Evolutionary conservation across 1,140 invertebrate species (phyloP).

Genomic region (Agraylea sexmaculata): DNA sequence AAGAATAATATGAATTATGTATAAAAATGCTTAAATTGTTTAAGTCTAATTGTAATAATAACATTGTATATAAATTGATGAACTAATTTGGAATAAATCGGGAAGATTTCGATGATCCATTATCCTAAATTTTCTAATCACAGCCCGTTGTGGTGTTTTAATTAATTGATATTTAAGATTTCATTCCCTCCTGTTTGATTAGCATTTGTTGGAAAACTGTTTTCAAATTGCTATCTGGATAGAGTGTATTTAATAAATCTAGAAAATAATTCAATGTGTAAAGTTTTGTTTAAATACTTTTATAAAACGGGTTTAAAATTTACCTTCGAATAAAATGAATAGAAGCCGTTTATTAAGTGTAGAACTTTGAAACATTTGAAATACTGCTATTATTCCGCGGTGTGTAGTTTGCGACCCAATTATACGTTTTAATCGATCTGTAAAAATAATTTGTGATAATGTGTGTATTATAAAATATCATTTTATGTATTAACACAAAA

Average conservation of each 20-base stretch:
- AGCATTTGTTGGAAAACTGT: slow-evolving; percentile 8
- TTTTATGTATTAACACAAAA: slow-evolving; percentile 9
- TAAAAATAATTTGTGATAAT: slow-evolving; percentile 24
- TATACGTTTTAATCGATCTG: slow-evolving; percentile 83
- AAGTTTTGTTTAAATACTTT: neutral
- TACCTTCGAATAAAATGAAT: slow-evolving; percentile 73
- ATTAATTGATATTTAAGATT: no score
- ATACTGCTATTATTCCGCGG: slow-evolving; percentile 76
- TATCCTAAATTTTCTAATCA: no score
- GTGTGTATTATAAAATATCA: slow-evolving; percentile 3
- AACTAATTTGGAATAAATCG: no score
- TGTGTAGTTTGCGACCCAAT: slow-evolving; percentile 83
- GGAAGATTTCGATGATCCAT: no score
- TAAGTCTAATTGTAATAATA: no score
- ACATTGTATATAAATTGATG: no score
- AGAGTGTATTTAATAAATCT: slow-evolving; percentile 8
- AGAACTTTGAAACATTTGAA: slow-evolving; percentile 77
- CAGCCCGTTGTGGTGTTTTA: no score
- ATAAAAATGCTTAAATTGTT: no score
- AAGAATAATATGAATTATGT: no score
- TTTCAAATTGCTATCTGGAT: slow-evolving; percentile 10
- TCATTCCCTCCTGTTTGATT: no score
- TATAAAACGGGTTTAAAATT: neutral
- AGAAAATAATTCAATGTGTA: slow-evolving; percentile 2
- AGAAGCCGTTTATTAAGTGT: slow-evolving; percentile 75